These are phyloP conservation scores for Ophthalmotilapia sp. DNA, from an alignment of 2,113 vertebrate species.

Conservation along the genomic window DNA sequence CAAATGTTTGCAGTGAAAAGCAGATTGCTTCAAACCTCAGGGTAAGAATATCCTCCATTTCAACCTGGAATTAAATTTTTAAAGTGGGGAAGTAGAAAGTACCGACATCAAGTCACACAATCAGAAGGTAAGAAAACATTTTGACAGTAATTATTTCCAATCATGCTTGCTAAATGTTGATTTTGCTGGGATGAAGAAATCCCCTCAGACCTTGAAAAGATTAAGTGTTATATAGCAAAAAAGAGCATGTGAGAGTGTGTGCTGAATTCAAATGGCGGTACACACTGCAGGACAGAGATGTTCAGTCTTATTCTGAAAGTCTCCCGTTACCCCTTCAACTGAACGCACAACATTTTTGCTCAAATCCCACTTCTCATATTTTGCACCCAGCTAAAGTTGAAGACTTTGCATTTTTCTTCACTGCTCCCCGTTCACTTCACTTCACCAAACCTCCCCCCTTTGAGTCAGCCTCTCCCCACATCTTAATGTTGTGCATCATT, in stretches of 20 bases:
- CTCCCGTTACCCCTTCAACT: neutral
- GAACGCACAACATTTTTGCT: neutral
- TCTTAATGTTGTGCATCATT: neutral
- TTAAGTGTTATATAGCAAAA: neutral
- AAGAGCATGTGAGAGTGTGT: neutral
- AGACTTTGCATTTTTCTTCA: neutral
- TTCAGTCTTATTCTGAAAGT: neutral
- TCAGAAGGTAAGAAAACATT: neutral
- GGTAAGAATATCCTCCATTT: neutral
- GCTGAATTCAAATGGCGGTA: neutral
- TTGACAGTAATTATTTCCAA: neutral
- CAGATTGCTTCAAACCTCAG: neutral
- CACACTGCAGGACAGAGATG: neutral
- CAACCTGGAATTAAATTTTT: neutral
- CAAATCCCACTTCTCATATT: constrained; percentile 13
- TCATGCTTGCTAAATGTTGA: neutral
- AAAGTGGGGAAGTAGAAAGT: neutral
- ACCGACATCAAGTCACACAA: neutral
- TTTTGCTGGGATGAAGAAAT: neutral
- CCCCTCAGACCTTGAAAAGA: neutral
- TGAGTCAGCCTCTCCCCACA: neutral
- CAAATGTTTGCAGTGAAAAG: neutral
- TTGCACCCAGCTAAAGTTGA: neutral
- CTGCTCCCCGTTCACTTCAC: neutral
- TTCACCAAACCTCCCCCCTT: neutral